A percentile compares a stretch with the other conserved stretches of the same genome.
Conservation (phyloP, 2,113 vertebrate genomes). For the Oncorhynchus tshawytscha region DNA sequence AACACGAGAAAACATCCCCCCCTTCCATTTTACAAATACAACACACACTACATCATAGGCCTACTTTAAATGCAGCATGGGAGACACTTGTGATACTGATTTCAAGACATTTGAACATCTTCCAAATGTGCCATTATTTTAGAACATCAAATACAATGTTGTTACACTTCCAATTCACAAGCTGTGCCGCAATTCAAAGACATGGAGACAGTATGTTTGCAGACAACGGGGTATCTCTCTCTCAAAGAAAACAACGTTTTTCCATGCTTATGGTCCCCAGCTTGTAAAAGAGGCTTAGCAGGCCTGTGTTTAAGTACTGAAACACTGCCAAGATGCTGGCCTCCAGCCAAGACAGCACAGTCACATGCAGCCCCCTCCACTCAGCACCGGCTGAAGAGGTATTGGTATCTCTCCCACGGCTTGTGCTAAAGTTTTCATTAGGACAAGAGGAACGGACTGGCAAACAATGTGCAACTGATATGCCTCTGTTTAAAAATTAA, state of each 20-base stretch:
- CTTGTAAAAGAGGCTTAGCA: conserved; percentile 71
- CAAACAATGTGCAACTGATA: conserved; percentile 73
- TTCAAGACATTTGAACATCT: too few relatives aligned
- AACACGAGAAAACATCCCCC: too few relatives aligned
- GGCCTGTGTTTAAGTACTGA: conserved; percentile 77
- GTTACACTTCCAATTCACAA: background rate
- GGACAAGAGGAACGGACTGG: conserved; percentile 55
- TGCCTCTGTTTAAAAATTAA: conserved; percentile 78
- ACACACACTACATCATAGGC: too few relatives aligned
- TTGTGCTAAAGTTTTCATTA: conserved; percentile 73
- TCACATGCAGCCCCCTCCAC: conserved; percentile 68
- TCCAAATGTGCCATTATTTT: too few relatives aligned
- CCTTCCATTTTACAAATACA: too few relatives aligned
- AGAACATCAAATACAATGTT: background rate
- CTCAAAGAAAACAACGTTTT: conserved; percentile 63
- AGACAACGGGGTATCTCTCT: conserved; percentile 5
- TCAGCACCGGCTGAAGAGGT: conserved; percentile 64
- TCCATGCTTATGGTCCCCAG: conserved; percentile 67
- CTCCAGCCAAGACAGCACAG: conserved; percentile 59
- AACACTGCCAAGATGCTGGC: conserved; percentile 71
- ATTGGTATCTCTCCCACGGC: conserved; percentile 54
- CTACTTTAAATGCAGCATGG: too few relatives aligned
- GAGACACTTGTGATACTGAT: too few relatives aligned
- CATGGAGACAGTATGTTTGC: conserved; percentile 15
- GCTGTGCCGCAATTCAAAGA: conserved; percentile 16